phyloP scores from a whole-genome alignment of 2,888 invertebrate genomes.

The Zygogramma bicolorata region DNA sequence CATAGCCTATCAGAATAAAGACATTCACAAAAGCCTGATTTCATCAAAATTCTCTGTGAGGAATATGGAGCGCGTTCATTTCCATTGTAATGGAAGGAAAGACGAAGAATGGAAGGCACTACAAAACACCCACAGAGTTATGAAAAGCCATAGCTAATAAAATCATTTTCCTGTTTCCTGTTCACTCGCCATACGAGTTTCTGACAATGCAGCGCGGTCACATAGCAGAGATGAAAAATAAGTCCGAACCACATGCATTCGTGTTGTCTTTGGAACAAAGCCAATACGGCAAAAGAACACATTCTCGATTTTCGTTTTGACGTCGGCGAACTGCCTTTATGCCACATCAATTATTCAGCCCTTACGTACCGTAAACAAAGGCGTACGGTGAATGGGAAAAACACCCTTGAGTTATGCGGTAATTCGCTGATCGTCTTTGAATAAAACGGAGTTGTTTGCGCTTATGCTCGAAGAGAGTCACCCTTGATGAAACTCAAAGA shows the following conservation, averaged over 20 bases:
- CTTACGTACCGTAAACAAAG: neutral
- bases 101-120: neutral
- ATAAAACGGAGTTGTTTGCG: neutral
- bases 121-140: neutral
- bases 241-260: neutral
- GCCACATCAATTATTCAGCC: neutral
- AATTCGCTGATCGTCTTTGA: neutral
- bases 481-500: neutral
- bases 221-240: neutral
- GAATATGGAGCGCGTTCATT: neutral
- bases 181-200: neutral
- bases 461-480: neutral
- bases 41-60: neutral
- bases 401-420: neutral
- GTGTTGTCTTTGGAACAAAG: neutral
- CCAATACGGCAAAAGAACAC: neutral
- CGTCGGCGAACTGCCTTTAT: neutral
- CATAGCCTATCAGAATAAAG: too few species aligned
- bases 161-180: neutral
- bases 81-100: neutral
- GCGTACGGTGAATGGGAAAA: neutral
- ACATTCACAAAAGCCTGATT: too few species aligned
- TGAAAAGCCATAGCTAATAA: neutral
- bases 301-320: neutral
- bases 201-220: neutral